phyloP scores from a whole-genome alignment of 2,113 vertebrate genomes.

The Bujurquina vittata region DNA sequence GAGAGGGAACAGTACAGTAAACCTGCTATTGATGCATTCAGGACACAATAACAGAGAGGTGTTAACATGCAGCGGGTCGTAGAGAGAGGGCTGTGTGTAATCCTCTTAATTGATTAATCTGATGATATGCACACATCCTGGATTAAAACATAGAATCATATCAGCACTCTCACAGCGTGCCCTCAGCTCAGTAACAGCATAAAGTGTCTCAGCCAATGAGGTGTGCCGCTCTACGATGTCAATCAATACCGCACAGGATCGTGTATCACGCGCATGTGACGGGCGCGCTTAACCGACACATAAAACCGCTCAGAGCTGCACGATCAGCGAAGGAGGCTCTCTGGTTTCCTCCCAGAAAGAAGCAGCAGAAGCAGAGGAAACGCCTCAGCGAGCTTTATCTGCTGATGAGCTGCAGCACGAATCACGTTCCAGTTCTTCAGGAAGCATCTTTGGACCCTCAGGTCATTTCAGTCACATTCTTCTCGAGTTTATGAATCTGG shows the following conservation, averaged over 20 bases:
- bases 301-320: slow-evolving; percentile 2
- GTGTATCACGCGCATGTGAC: not conserved
- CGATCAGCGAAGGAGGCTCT: not conserved
- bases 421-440: not conserved
- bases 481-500: not conserved
- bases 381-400: not conserved
- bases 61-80: not conserved
- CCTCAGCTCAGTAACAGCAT: not conserved
- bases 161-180: too few species aligned
- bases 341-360: not conserved
- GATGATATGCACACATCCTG: not conserved
- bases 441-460: not conserved
- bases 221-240: not conserved
- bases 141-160: not conserved
- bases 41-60: not conserved
- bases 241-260: slow-evolving; percentile 35
- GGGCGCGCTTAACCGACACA: accelerated
- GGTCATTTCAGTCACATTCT: not conserved
- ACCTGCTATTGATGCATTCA: not conserved
- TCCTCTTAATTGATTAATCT: not conserved
- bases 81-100: not conserved
- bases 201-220: accelerated
- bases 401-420: not conserved
- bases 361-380: not conserved
- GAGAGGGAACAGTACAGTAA: not conserved